Conservation (phyloP, 2,797 vertebrate species). For the Xyrichtys novacula region DNA sequence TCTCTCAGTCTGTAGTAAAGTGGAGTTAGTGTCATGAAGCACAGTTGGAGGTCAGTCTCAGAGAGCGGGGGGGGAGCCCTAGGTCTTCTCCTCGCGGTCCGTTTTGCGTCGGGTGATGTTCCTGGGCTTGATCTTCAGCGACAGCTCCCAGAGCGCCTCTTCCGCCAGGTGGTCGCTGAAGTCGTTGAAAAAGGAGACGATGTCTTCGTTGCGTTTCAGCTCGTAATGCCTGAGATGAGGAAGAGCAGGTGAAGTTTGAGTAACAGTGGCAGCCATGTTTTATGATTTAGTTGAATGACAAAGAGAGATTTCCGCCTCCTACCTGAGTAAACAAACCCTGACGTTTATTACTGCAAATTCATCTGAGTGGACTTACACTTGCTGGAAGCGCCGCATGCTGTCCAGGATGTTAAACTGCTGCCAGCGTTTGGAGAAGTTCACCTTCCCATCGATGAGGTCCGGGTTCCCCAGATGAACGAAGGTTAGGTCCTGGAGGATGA, state of each 20-base stretch:
- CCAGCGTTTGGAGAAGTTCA: constrained; percentile 99
- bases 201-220: constrained; percentile 95
- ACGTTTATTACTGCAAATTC: constrained; percentile 17
- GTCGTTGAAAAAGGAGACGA: constrained; percentile 98
- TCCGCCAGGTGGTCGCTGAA: constrained; percentile 99
- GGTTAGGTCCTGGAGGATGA: constrained; percentile 98
- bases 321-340: constrained; percentile 15
- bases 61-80: constrained; percentile 67
- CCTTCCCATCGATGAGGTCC: constrained; percentile 95
- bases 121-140: constrained; percentile 98
- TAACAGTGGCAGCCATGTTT: constrained; percentile 11
- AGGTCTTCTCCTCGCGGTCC: constrained; percentile 97
- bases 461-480: constrained; percentile 99
- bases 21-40: constrained; percentile 84
- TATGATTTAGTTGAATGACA: constrained; percentile 31
- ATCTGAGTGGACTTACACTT: constrained; percentile 89
- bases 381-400: constrained; percentile 99
- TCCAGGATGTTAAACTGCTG: constrained; percentile 99
- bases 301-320: constrained; percentile 18
- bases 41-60: constrained; percentile 81
- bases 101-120: constrained; percentile 94
- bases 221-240: constrained; percentile 91
- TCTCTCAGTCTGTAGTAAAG: constrained; percentile 79
- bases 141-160: constrained; percentile 98
- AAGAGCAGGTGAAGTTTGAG: constrained; percentile 7